These are phyloP conservation scores for Lepeophtheirus nordmannii DNA, from an alignment of 2,888 invertebrate genomes.

Conservation along the genomic window DNA sequence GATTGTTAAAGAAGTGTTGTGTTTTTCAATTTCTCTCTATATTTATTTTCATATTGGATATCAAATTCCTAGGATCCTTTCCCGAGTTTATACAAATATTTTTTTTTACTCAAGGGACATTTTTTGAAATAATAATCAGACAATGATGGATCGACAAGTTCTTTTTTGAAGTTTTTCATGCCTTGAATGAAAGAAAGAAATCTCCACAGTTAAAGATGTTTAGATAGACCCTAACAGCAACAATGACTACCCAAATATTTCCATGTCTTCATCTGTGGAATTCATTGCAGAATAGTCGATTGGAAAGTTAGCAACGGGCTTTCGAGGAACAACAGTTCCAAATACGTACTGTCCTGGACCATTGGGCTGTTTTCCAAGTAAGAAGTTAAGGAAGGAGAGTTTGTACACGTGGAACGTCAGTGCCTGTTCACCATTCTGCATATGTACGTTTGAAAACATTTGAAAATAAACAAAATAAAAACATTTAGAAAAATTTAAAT, in stretches of 20 bases:
- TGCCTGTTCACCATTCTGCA: slow-evolving; percentile 52
- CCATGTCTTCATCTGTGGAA: slow-evolving; percentile 21
- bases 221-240: neutral
- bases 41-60: too few relatives aligned
- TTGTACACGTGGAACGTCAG: slow-evolving; percentile 51
- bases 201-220: too few relatives aligned
- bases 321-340: slow-evolving; percentile 36
- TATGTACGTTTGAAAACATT: slow-evolving; percentile 27
- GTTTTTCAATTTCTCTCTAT: too few relatives aligned
- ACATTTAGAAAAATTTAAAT: slow-evolving; percentile 28
- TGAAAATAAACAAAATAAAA: slow-evolving; percentile 29
- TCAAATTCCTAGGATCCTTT: too few relatives aligned
- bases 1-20: too few relatives aligned
- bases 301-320: slow-evolving; percentile 40
- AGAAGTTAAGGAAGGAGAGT: slow-evolving; percentile 55
- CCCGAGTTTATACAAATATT: too few relatives aligned
- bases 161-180: too few relatives aligned
- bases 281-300: slow-evolving; percentile 44
- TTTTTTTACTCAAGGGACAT: too few relatives aligned
- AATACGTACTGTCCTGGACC: slow-evolving; percentile 59
- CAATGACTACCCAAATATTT: slow-evolving; percentile 11
- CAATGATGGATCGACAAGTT: too few relatives aligned
- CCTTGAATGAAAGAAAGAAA: too few relatives aligned
- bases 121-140: too few relatives aligned
- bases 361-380: slow-evolving; percentile 55